Evolutionary conservation across 2,113 vertebrate genomes (phyloP).

Genomic region (Acinonyx jubatus): DNA sequence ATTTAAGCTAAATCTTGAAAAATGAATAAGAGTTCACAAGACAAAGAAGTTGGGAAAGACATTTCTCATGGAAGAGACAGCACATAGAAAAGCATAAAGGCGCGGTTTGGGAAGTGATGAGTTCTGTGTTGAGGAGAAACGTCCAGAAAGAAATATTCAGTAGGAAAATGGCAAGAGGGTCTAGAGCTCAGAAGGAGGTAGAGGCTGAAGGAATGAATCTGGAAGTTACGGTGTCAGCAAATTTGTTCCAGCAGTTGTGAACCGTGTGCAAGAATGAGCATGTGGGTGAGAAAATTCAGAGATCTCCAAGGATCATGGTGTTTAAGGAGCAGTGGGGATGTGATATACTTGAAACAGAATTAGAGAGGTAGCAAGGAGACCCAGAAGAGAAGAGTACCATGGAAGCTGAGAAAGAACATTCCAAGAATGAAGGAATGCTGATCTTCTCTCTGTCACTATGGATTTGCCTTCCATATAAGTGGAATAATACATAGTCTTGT

Average conservation of each 20-base stretch:
- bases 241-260: neutral
- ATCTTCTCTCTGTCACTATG: neutral
- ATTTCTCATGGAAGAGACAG: neutral
- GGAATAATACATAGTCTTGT: neutral
- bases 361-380: neutral
- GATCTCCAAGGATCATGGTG: rapidly evolving
- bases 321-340: neutral
- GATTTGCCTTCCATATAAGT: neutral
- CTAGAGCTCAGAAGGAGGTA: neutral
- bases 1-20: slow-evolving; percentile 7
- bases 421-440: neutral
- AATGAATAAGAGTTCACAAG: neutral
- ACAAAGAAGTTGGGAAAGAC: neutral
- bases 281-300: neutral
- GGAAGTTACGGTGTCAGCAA: neutral
- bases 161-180: neutral
- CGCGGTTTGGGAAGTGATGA: neutral
- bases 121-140: neutral
- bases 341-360: neutral
- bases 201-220: neutral
- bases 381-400: neutral
- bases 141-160: neutral
- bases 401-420: neutral
- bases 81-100: neutral
- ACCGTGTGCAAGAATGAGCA: neutral